Evolutionary conservation across 2,888 invertebrate genomes (phyloP), one percentile per base, ranked within the genome.

Genomic region (Pyrgus malvae): DNA sequence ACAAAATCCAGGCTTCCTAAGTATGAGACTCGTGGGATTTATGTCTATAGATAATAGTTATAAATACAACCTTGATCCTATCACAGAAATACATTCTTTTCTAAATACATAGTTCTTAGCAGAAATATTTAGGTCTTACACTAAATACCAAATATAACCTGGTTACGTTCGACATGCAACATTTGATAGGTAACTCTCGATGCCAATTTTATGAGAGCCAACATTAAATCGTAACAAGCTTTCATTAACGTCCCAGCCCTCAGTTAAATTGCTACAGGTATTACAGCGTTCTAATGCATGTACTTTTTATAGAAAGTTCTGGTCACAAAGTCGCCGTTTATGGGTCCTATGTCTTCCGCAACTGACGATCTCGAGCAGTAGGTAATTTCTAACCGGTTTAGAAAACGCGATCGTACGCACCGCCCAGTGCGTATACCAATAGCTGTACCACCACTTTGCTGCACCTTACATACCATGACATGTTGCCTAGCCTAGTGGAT

Each of bases 301-400:
- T 44, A 42, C 37, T 37, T 38, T 45, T 53, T 53, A 53, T 53
- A 78, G 81, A 84, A 82, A 84, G 76, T 72, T 79, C 73, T 72
- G 68, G 73, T 74, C 67, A 41, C 50, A 54, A 65, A 64, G 67
- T 66, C 68, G 69, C 66, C 65, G 76, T 80, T 81, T 78, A 78
- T 79, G 80, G 79, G 77, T 75, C 78, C 77, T 78, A 79, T 80
- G 83, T 83, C 86, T 87, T 86, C 86, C 84, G 82, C 80, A 25
- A 82, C 77, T 80, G 76, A 78, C 80, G 78, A 89, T 85, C 84
- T 87, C 88, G 86, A 88, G 87, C 87, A 89, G 74, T 88, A 74
- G 86, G 85, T 83, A 88, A 85, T 90, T 89, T 90, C 89, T 90
- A 90, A 89, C 89, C 84, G 88, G 90, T 90, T 87, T 89, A 89